Evolutionary conservation across 2,113 vertebrate genomes (phyloP), one percentile per base, ranked within the genome.

Genomic region (Microcebus tavaratra): DNA sequence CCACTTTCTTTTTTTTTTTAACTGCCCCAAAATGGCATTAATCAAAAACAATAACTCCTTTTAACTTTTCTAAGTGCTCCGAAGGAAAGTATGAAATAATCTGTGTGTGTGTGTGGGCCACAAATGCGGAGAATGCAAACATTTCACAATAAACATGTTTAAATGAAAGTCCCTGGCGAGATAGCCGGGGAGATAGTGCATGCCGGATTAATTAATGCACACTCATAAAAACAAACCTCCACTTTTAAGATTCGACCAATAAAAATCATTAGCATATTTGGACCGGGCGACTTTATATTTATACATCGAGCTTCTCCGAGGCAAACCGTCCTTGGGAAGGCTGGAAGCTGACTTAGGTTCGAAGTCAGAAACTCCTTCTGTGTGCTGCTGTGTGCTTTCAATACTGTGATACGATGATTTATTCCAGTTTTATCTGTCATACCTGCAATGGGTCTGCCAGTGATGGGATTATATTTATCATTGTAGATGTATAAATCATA

Each of bases 141-240:
- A 99, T 99, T 99, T 99, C 99, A 99, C 99, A 99, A 99, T 99
- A 99, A 99, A 99, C 99, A 99, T 99, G 99, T 99, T 99, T 99
- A 99, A 99, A 99, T 99, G 99, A 99, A 99, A 99, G 99, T 99
- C 99, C 98, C 99, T 99, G 99, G 99, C 99, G 98, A 98, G 99
- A 99, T 99, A 98, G 98, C 97, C 99, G 98, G 98, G 98, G 98
- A 99, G 99, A 99, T 99, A 99, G 99, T 99, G 99, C 99, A 99
- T 99, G 99, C 98, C 99, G 99, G 99, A 99, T 99, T 99, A 99
- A 99, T 99, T 99, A 99, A 99, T 99, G 99, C 99, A 98, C 98
- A 97, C 98, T 99, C 99, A 98, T 99, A 99, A 99, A 99, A 99
- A 99, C 99, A 99, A 99, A 99, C 99, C 98, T 98, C 99, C 99